phyloP scores from a whole-genome alignment of 2,797 vertebrate genomes.

The Glyptemys insculpta region DNA sequence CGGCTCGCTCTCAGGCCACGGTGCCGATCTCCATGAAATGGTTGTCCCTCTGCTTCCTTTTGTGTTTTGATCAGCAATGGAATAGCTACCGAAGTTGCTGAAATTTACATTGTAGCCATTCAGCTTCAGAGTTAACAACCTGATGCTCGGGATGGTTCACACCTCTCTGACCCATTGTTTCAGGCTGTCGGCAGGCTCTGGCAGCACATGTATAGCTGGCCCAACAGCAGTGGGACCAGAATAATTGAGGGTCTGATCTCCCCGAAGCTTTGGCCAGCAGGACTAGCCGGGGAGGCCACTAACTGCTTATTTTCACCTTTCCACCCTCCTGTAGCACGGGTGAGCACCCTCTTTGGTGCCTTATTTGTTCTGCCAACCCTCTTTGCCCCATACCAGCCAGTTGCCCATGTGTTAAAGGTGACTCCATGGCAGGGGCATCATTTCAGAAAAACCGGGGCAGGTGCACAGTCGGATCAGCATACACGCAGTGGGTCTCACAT shows the following conservation, averaged over 20 bases:
- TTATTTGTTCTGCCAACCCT: not conserved
- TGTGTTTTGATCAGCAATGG: not conserved
- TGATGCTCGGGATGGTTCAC: not conserved
- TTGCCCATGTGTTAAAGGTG: not conserved
- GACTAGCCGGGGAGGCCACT: not conserved
- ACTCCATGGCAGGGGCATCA: not conserved
- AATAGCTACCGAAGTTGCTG: not conserved
- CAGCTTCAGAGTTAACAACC: not conserved
- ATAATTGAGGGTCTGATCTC: not conserved
- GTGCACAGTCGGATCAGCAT: not conserved
- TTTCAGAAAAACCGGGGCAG: not conserved
- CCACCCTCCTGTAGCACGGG: not conserved
- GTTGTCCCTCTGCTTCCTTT: not conserved
- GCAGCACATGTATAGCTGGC: not conserved
- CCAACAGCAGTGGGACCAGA: not conserved
- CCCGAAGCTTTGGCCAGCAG: not conserved
- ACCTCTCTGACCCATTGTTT: not conserved
- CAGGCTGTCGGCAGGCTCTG: not conserved
- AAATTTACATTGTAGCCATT: not conserved
- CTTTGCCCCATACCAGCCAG: not conserved
- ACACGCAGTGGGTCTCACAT: no score
- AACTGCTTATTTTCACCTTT: not conserved
- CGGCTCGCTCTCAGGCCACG: not conserved
- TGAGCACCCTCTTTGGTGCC: not conserved
- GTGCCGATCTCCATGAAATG: not conserved